Evolutionary conservation across 2,888 invertebrate genomes (phyloP).

Genomic region (Aleiodes alternator): DNA sequence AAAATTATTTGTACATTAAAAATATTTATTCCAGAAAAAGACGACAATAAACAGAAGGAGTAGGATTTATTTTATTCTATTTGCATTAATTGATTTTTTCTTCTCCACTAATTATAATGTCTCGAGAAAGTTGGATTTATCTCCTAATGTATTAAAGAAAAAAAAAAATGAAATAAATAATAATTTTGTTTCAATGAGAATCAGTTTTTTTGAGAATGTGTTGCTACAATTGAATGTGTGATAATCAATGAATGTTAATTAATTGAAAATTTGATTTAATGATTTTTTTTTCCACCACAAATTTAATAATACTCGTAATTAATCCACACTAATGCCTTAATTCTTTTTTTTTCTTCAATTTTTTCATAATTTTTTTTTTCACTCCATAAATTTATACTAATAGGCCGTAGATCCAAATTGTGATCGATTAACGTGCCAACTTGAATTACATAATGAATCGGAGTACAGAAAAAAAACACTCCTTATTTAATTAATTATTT

Average conservation of each 20-base stretch:
- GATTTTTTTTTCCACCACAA: slow-evolving; percentile 4
- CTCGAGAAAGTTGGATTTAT: background rate
- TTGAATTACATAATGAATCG: slow-evolving; percentile 23
- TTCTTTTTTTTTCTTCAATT: slow-evolving; percentile 14
- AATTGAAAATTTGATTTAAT: slow-evolving; percentile 9
- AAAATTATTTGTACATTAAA: slow-evolving; percentile 59
- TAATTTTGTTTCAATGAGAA: slow-evolving; percentile 20
- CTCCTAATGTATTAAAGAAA: slow-evolving; percentile 28
- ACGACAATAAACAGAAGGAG: slow-evolving; percentile 58
- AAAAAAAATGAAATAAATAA: slow-evolving; percentile 44
- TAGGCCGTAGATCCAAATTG: slow-evolving; percentile 23
- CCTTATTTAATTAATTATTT: slow-evolving; percentile 19
- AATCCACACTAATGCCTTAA: slow-evolving; percentile 25
- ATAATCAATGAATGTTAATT: slow-evolving; percentile 6
- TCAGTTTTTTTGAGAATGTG: background rate
- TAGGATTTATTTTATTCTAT: slow-evolving; percentile 38
- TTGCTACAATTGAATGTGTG: slow-evolving; percentile 5
- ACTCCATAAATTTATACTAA: slow-evolving; percentile 20
- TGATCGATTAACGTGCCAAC: slow-evolving; percentile 32
- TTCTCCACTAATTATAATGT: background rate
- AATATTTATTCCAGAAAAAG: slow-evolving; percentile 72
- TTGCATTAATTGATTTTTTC: slow-evolving; percentile 8
- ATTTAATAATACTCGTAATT: slow-evolving; percentile 20
- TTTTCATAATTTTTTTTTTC: slow-evolving; percentile 15
- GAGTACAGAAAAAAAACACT: slow-evolving; percentile 21